Conservation (phyloP, 2,888 invertebrate species). For the Tuberolachnus salignus region DNA sequence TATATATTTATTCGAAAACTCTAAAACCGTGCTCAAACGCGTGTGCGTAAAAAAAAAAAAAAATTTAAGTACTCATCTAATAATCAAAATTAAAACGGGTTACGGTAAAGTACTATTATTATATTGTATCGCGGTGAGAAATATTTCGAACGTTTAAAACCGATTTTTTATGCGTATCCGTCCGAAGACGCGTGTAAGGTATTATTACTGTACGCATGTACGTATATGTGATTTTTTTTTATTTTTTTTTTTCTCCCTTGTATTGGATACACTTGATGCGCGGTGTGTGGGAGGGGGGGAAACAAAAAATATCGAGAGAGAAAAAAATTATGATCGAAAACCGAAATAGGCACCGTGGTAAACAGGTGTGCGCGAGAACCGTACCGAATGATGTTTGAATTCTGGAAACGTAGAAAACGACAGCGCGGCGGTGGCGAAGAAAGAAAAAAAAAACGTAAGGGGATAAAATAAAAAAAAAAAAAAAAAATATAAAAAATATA, state of each 20-base stretch:
- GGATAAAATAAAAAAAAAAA: background rate
- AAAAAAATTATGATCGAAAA: slow-evolving; percentile 23
- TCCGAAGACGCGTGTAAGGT: too few species aligned
- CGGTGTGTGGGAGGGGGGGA: background rate
- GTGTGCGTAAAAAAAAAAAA: background rate
- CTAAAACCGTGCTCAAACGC: too few species aligned
- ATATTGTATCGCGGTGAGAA: too few species aligned
- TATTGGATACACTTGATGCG: too few species aligned
- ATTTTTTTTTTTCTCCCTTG: too few species aligned
- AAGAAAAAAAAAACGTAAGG: background rate
- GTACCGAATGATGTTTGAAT: slow-evolving; percentile 51
- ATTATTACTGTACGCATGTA: too few species aligned
- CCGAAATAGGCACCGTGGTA: slow-evolving; percentile 16
- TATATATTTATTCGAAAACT: too few species aligned
- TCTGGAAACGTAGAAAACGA: slow-evolving; percentile 22
- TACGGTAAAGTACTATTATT: too few species aligned
- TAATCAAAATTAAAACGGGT: background rate
- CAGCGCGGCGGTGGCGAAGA: background rate
- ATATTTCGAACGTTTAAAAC: too few species aligned
- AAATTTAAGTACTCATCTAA: background rate
- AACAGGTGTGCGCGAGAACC: slow-evolving; percentile 53
- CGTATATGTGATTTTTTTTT: too few species aligned
- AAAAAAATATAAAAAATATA: too few species aligned
- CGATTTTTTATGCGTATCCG: too few species aligned
- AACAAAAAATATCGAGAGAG: background rate